Base-by-base conservation (phyloP, 1,140 invertebrate species). In the Phenacoccus solenopsis region DNA sequence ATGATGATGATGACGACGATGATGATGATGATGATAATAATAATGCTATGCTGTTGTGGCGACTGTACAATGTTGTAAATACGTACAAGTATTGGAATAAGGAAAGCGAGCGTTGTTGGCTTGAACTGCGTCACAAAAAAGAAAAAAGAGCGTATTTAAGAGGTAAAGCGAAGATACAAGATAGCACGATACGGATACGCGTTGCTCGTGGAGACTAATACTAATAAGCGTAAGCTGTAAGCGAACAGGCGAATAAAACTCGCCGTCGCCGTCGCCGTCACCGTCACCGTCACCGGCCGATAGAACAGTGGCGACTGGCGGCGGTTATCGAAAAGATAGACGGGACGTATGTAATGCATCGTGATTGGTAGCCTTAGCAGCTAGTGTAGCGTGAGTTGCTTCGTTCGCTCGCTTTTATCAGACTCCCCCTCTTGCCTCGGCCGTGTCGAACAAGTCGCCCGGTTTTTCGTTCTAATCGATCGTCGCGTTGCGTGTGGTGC, bases 341-440 rank as follows among this genome's bases (percentile, higher is more conserved):
- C 38, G 38, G 4, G 38, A n/a, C 38, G 30, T 49, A 16, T 49
- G 38, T 49, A 49, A 49, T 49, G 38, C 16, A 9, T 49, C 38
- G 38, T 49, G 38, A 49, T 49, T 49, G 38, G 38, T 49, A 49
- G 38, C 38, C 38, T 49, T 49, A 49, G 38, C 38, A 49, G 38
- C 38, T 49, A 49, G 38, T 49, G 38, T 49, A 49, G 38, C 38
- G 38, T 49, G 13, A 49, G 38, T 49, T 49, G 38, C 38, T 49
- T n/a, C 12, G 38, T 49, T 49, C 38, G 38, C 38, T 49, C 38
- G 38, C 38, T 49, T 13, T 5, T 32, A 32, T 32, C 30, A 16
- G 16, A 16, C 38, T 10, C 3, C 38, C 3, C 38, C 16, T n/a
- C 38, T 32, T 32, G 38, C 38, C 38, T 2, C 38, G 4, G 5